Conservation (phyloP, 2,888 invertebrate species). For the Torymus aiolomorphi region DNA sequence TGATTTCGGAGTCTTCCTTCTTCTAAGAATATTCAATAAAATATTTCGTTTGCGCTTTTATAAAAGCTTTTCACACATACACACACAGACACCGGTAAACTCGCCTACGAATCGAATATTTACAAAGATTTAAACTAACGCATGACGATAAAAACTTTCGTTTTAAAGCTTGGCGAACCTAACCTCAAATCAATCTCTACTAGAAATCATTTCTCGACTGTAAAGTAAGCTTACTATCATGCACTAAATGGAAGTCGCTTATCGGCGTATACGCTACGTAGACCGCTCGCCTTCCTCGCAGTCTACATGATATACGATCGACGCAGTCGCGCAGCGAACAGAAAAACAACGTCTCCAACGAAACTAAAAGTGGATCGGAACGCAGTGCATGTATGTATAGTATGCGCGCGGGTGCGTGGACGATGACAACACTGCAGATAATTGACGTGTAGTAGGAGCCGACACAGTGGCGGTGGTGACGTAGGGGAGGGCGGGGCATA, state of each 20-base stretch:
- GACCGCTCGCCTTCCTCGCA: neutral
- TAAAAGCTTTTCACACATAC: neutral
- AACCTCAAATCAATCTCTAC: constrained; percentile 32
- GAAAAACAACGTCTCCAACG: constrained; percentile 4
- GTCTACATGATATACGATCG: too few relatives aligned
- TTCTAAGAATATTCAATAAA: neutral
- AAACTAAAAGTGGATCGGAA: constrained; percentile 34
- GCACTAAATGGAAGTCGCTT: neutral
- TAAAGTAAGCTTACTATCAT: constrained; percentile 1
- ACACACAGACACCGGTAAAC: neutral
- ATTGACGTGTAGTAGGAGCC: constrained; percentile 49
- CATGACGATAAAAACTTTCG: neutral
- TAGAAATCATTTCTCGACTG: neutral
- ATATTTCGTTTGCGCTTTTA: constrained; percentile 2
- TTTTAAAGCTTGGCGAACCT: neutral
- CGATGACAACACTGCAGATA: constrained; percentile 43
- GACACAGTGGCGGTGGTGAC: too few relatives aligned
- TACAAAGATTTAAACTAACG: neutral
- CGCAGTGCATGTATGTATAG: constrained; percentile 15
- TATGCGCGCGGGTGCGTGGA: constrained; percentile 42
- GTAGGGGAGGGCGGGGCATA: too few relatives aligned
- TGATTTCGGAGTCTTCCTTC: constrained; percentile 47
- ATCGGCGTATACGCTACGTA: too few relatives aligned
- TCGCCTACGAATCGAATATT: neutral
- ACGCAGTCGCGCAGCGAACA: neutral